Conservation (phyloP, 2,888 invertebrate species). For the Rosalia funebris region DNA sequence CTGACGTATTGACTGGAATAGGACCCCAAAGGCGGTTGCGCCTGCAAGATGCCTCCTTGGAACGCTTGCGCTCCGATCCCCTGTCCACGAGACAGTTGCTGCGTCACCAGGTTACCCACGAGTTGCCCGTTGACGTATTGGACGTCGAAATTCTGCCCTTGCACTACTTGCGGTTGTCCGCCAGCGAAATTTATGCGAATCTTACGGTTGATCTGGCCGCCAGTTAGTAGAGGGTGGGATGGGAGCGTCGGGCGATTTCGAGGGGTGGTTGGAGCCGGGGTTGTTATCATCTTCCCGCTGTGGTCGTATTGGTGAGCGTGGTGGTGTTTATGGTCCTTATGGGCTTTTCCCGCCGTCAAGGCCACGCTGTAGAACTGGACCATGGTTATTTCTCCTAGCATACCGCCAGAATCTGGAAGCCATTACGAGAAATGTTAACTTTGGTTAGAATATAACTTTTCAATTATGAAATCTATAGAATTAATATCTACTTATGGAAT, state of each 20-base stretch:
- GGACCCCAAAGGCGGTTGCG: slow-evolving; percentile 15
- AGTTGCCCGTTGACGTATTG: slow-evolving; percentile 75
- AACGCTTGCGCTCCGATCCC: slow-evolving; percentile 34
- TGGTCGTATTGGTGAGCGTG: slow-evolving; percentile 84
- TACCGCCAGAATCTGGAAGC: slow-evolving; percentile 70
- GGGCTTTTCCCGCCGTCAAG: slow-evolving; percentile 85
- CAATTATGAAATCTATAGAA: too few species aligned
- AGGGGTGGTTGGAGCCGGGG: slow-evolving; percentile 69
- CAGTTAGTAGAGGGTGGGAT: slow-evolving; percentile 68
- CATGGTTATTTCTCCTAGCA: slow-evolving; percentile 82
- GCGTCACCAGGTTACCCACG: slow-evolving; percentile 58
- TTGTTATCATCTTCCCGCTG: slow-evolving; percentile 72
- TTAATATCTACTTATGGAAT: too few species aligned
- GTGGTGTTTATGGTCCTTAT: slow-evolving; percentile 88
- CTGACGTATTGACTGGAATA: slow-evolving; percentile 41
- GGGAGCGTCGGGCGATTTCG: slow-evolving; percentile 68
- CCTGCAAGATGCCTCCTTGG: slow-evolving; percentile 21
- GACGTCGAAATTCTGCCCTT: slow-evolving; percentile 67
- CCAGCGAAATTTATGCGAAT: slow-evolving; percentile 67
- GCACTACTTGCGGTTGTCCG: slow-evolving; percentile 64
- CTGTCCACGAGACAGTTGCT: slow-evolving; percentile 45
- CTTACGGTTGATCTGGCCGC: slow-evolving; percentile 72
- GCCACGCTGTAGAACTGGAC: slow-evolving; percentile 83
- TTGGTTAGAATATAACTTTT: too few species aligned
- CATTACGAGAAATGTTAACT: slow-evolving; percentile 7